Evolutionary conservation across 1,140 invertebrate genomes (phyloP), one percentile per base, ranked within the genome.

Genomic region (Teleopsis dalmanni): DNA sequence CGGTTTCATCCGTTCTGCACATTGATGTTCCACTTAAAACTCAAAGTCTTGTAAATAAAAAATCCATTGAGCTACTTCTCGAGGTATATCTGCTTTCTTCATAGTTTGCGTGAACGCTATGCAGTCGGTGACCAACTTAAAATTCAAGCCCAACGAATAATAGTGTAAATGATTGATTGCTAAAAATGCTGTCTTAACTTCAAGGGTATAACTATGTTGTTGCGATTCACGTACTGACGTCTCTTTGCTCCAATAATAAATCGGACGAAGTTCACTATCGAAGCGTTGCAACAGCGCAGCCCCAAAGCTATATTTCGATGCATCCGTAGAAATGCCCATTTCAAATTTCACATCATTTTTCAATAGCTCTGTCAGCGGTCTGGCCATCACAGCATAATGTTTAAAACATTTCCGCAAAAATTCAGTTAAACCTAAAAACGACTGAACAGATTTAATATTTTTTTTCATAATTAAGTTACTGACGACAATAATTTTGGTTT

Each of bases 221-320:
- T 65, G 65, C 19, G 35, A 52, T 56, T 78, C 75, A 6, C 48
- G 22, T 8, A n/a, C n/a, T n/a, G 50, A 58, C 4, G 75, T n/a
- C n/a, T n/a, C n/a, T 33, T 69, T 57, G 42, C 71, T 72, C 25
- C 22, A 46, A 21, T 45, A 53, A 47, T 40, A 50, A 7, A 53
- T 25, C 18, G 47, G 48, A 33, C 41, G 43, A 1, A 49, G 14
- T 18, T 56, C 45, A 18, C 51, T 10, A n/a, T n/a, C n/a, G n/a
- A n/a, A n/a, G n/a, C n/a, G n/a, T n/a, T n/a, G n/a, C n/a, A n/a
- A n/a, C n/a, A n/a, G n/a, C n/a, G n/a, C n/a, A n/a, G n/a, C n/a
- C n/a, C 54, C 57, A 22, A 53, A 59, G 14, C 56, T 52, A 2
- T 52, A 10, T 26, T 42, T 44, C 5, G 43, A 46, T 14, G 43